These are phyloP conservation scores for Ptilonorhynchus violaceus DNA, from an alignment of 2,113 vertebrate species.

Conservation along the genomic window DNA sequence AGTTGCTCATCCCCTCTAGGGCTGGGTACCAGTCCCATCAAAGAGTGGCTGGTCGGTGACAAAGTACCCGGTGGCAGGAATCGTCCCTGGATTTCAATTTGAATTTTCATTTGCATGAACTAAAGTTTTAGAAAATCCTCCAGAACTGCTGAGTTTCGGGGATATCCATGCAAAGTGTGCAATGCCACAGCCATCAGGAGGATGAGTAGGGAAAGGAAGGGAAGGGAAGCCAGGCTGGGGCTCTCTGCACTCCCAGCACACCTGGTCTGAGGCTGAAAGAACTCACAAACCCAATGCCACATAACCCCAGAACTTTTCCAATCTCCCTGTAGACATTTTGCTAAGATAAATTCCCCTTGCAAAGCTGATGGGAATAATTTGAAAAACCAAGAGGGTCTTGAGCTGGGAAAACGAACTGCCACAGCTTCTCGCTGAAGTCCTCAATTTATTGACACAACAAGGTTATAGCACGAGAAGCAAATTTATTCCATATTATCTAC, in stretches of 20 bases:
- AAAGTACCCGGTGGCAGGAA: not conserved
- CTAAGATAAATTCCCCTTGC: not conserved
- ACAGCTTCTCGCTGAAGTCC: not conserved
- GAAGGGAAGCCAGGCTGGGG: not conserved
- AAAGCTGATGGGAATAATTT: not conserved
- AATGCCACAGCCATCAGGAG: accelerated
- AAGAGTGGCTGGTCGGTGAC: not conserved
- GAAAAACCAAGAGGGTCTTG: not conserved
- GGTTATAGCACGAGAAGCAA: not conserved
- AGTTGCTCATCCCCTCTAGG: not conserved
- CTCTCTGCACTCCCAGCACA: not conserved
- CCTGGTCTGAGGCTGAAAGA: not conserved
- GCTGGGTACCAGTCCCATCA: not conserved
- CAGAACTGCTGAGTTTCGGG: not conserved
- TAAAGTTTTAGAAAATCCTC: not conserved
- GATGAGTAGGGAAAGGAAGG: not conserved
- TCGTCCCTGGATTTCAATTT: not conserved
- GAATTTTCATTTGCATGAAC: not conserved
- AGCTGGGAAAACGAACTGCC: not conserved
- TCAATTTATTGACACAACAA: not conserved
- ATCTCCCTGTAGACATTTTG: not conserved
- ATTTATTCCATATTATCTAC: not conserved
- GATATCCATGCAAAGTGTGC: not conserved
- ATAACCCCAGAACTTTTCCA: not conserved
- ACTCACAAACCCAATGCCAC: not conserved